phyloP scores from a whole-genome alignment of 2,888 invertebrate genomes.

The Parnassius apollo region DNA sequence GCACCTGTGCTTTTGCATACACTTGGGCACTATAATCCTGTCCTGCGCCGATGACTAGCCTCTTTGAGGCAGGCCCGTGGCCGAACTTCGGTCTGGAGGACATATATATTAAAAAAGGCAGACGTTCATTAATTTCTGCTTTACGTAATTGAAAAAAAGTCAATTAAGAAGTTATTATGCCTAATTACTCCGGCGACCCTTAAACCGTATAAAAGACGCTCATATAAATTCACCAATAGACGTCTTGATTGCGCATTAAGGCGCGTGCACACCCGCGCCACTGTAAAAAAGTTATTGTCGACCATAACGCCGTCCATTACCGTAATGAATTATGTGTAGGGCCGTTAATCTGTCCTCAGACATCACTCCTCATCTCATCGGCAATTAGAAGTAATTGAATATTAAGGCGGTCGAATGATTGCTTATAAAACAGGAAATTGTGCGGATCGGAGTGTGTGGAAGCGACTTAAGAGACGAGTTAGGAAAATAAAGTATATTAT shows the following conservation, averaged over 20 bases:
- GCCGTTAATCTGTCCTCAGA: conserved; percentile 51
- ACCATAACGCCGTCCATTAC: conserved; percentile 59
- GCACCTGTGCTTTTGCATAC: no score
- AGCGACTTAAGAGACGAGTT: conserved; percentile 13
- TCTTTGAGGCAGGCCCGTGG: no score
- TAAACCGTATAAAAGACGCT: conserved; percentile 11
- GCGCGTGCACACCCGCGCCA: conserved; percentile 32
- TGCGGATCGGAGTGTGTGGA: conserved; percentile 37
- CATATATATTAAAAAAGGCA: no score
- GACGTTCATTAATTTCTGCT: no score
- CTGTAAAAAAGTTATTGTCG: conserved; percentile 54
- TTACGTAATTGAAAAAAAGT: conserved; percentile 3
- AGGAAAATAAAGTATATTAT: not conserved
- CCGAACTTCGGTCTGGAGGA: no score
- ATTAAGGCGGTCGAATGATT: conserved; percentile 62
- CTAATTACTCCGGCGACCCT: conserved; percentile 10
- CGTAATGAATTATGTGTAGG: conserved; percentile 70
- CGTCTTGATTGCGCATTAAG: conserved; percentile 29
- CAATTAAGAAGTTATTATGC: conserved; percentile 25
- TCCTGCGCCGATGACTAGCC: no score
- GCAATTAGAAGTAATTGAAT: conserved; percentile 60
- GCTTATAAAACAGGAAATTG: conserved; percentile 63
- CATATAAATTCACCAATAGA: conserved; percentile 10
- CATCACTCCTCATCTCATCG: conserved; percentile 51
- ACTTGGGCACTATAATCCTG: no score